phyloP scores from a whole-genome alignment of 2,888 invertebrate species.

The Oscheius myriophilus region DNA sequence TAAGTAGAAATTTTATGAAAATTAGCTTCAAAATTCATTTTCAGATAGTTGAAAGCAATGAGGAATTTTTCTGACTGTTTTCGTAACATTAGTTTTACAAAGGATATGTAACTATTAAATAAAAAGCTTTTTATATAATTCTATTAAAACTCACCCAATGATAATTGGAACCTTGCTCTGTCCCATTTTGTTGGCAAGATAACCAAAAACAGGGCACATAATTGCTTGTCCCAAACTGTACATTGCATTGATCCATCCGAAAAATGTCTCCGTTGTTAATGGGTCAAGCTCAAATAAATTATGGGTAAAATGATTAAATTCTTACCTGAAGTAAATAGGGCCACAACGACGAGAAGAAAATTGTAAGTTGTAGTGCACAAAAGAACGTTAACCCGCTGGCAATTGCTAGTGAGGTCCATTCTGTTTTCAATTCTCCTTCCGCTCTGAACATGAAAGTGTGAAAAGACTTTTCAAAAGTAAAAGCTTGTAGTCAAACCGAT shows the following conservation, averaged over 20 bases:
- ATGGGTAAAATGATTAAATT: constrained; percentile 8
- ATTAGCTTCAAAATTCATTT: too few relatives aligned
- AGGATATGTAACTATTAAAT: too few relatives aligned
- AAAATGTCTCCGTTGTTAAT: constrained; percentile 43
- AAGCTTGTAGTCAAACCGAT: too few relatives aligned
- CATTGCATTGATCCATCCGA: constrained; percentile 49
- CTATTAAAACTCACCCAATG: constrained; percentile 36
- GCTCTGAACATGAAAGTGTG: background rate
- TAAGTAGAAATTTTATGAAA: background rate
- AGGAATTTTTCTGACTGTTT: too few relatives aligned
- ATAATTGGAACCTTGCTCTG: constrained; percentile 50
- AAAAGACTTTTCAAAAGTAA: too few relatives aligned
- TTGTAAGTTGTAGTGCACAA: constrained; percentile 35
- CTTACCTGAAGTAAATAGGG: constrained; percentile 44
- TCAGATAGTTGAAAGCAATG: too few relatives aligned
- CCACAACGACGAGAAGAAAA: constrained; percentile 43
- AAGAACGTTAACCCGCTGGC: constrained; percentile 33
- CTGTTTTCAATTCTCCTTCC: constrained; percentile 28
- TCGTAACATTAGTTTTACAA: too few relatives aligned
- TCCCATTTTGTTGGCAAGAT: constrained; percentile 44
- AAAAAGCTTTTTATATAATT: too few relatives aligned
- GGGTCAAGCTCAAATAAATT: constrained; percentile 30
- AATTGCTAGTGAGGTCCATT: constrained; percentile 36
- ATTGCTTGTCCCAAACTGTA: constrained; percentile 52
- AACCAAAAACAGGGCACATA: constrained; percentile 52